Evolutionary conservation across 2,113 vertebrate species (phyloP), one percentile per base, ranked within the genome.

Genomic region (Aramus guarauna): DNA sequence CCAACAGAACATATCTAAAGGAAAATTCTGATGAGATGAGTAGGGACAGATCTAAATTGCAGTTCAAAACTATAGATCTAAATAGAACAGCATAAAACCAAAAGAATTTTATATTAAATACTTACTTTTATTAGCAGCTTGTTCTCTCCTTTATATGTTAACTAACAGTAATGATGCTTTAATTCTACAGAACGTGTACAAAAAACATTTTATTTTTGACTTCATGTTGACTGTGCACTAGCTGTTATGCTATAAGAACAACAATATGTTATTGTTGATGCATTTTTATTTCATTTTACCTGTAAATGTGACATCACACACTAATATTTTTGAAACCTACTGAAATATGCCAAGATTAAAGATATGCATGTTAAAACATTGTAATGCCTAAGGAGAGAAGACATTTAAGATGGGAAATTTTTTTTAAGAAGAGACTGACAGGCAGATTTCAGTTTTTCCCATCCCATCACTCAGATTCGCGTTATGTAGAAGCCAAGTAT

Each of bases 1-100:
- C 85, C 75, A 69, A 74, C 92, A 91, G 96, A 97, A 97, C 96
- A 92, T 78, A 91, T 96, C 59, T 91, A 90, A 96, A 80, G 90
- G 62, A 41, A 89, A 91, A 94, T 39, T 45, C 30, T 58, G 20
- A 23, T 64, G 11, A 97, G 50, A 74, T 85, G 72, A 97, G 96
- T 85, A 5, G 15, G 7, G 15, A 58, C 43, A 47, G 34, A 45
- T 64, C 12, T 69, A 80, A 94, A 96, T 94, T 75, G 90, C 45
- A 92, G 92, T 71, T 88, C 96, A 90, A 91, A 84, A 75, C 81
- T 86, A 71, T 94, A 89, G 86, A 92, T 92, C 79, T 81, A 94
- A 75, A 71, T 90, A n/a, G 58, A 80, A 86, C 66, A 85, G 19
- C 24, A 79, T 62, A 67, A 68, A 82, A 50, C 39, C n/a, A 77